Conservation (phyloP, 1,140 invertebrate genomes). For the Melanaphis sacchari region DNA sequence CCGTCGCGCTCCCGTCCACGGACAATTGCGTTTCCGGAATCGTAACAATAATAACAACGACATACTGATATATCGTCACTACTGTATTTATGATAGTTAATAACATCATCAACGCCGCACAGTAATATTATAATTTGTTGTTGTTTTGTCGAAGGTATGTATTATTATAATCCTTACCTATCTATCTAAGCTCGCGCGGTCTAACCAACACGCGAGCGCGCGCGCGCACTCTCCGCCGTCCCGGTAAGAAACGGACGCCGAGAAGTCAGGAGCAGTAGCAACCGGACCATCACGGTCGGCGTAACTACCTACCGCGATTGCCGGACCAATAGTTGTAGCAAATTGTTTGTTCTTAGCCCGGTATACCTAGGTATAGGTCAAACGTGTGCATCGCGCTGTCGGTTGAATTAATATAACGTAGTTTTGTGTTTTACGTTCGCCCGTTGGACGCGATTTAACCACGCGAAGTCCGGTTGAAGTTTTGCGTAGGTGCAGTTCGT, state of each 20-base stretch:
- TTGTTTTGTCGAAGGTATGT: neutral
- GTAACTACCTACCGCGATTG: neutral
- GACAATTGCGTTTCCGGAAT: neutral
- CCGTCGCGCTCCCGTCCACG: neutral
- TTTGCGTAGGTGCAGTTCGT: neutral
- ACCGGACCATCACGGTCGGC: neutral
- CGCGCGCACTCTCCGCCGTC: neutral
- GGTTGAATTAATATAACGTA: neutral
- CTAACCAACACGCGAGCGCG: no score
- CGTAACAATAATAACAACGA: neutral
- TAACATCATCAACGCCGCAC: neutral
- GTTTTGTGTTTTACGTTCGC: neutral
- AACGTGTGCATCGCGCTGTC: neutral
- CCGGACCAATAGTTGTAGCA: no score
- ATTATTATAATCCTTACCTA: neutral
- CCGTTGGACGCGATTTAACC: neutral
- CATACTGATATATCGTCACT: neutral
- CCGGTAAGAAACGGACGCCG: neutral
- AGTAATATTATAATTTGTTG: neutral
- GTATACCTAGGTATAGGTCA: neutral
- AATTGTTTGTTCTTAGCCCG: neutral
- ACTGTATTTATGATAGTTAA: neutral
- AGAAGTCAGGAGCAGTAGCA: neutral
- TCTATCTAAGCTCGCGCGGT: neutral
- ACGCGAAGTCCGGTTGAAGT: neutral